Base-by-base conservation (phyloP, 2,113 vertebrate species). In the Toxostoma redivivum region DNA sequence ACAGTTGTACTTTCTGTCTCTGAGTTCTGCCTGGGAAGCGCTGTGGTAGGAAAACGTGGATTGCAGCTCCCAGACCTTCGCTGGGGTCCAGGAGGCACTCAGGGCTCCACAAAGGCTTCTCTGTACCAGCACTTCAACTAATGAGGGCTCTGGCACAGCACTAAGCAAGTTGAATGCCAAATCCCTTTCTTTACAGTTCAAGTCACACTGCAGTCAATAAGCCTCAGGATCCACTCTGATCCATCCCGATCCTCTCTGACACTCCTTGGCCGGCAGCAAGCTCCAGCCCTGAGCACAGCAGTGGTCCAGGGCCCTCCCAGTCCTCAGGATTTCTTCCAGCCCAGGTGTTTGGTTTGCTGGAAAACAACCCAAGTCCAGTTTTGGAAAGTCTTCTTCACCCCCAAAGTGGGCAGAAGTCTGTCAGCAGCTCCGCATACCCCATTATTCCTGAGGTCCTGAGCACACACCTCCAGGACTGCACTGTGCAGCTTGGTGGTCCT, bases 1-100 rank as follows among this genome's bases (percentile, higher is more conserved):
- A 42, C 15, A 1, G 2, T 35, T 27, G 53, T 27, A 12, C n/a
- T 72, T 47, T 2, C 7, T 27, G 53, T 51, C 74, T 76, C 57
- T 6, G n/a, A 65, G 33, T 4, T 85, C n/a, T 62, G 61, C 37
- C 19, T 4, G 1, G 28, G 53, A 54, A 88, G 47, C 0, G 0
- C 53, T 0, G 0, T 3, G 10, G 66, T 25, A 40, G 23, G 31
- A 48, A 51, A 44, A n/a, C 0, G 0, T 4, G 37, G 30, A 4
- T 64, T 18, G 35, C 0, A 1, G 48, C 57, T 71, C 83, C 2
- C 47, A 28, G 23, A 33, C 30, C 73, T 72, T 60, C 0, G 1
- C 35, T 9, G n/a, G 35, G 16, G 20, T 56, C 44, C 44, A 24
- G 38, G 11, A 71, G 71, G 54, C 66, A 66, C 51, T 48, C 12